Conservation (phyloP, 37 sponge, comb jelly and placozoan species). For the Amphimedon queenslandica region DNA sequence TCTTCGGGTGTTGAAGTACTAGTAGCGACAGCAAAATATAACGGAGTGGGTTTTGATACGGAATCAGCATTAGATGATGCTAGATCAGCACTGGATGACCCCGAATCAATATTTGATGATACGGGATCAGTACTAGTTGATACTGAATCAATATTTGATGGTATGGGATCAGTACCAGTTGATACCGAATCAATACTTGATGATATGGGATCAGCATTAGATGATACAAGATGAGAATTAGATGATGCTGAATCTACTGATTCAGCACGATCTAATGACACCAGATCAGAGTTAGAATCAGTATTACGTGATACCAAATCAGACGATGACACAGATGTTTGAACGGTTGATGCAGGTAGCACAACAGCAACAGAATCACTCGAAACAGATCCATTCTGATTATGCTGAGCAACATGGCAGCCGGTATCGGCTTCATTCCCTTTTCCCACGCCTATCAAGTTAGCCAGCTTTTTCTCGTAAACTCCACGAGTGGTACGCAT, state of each 20-base stretch:
- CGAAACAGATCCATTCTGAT: too few species aligned
- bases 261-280: neutral
- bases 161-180: neutral
- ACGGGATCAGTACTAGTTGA: neutral
- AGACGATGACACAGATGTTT: too few species aligned
- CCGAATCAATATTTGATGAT: neutral
- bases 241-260: neutral
- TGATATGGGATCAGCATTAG: neutral
- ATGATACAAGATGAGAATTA: neutral
- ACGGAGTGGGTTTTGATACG: too few species aligned
- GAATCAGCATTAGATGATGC: neutral
- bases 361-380: too few species aligned
- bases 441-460: neutral
- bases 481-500: constrained; percentile 62
- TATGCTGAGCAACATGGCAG: too few species aligned
- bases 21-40: neutral
- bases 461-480: constrained; percentile 48
- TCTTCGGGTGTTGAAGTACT: neutral
- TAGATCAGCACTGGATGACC: too few species aligned
- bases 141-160: neutral
- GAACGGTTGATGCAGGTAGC: too few species aligned
- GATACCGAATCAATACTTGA: neutral
- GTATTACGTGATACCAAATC: neutral
- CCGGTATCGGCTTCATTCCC: too few species aligned
- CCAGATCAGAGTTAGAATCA: neutral